Evolutionary conservation across 2,797 vertebrate genomes (phyloP).

Genomic region (Mormyrus hasselquistii): DNA sequence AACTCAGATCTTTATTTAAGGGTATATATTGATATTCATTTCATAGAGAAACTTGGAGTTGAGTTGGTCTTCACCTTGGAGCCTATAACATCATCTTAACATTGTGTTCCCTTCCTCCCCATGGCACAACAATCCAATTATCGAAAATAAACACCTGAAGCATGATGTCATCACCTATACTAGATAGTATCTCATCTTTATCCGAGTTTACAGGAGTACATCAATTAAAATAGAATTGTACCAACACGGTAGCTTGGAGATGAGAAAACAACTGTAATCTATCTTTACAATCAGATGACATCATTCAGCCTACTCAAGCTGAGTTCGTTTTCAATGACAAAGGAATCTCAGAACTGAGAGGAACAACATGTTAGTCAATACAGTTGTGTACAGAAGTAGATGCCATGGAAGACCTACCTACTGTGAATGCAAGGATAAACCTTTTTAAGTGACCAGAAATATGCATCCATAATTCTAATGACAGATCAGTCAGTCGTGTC

Average conservation of each 20-base stretch:
- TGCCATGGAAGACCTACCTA: neutral
- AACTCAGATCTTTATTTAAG: neutral
- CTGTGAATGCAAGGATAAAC: neutral
- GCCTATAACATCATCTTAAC: conserved; percentile 3
- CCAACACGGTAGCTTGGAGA: conserved; percentile 37
- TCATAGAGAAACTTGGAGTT: conserved; percentile 4
- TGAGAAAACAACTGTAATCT: conserved; percentile 33
- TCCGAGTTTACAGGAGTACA: conserved; percentile 30
- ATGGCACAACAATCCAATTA: conserved; percentile 20
- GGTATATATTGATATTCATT: conserved; percentile 12
- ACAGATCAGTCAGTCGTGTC: neutral
- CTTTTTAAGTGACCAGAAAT: neutral
- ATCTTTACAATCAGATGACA: conserved; percentile 46
- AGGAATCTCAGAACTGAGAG: neutral
- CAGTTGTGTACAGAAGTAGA: neutral
- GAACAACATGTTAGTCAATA: conserved; percentile 14
- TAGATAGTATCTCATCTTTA: conserved; percentile 51
- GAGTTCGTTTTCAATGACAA: conserved; percentile 23
- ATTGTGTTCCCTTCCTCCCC: conserved; percentile 32
- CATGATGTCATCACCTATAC: conserved; percentile 52
- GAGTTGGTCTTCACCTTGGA: conserved; percentile 7
- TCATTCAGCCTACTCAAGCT: conserved; percentile 34
- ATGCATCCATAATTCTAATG: neutral
- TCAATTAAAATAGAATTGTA: conserved; percentile 26
- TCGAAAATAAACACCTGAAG: conserved; percentile 34